Conservation (phyloP, 2,888 invertebrate genomes). For the Oxystoma pomonae region DNA sequence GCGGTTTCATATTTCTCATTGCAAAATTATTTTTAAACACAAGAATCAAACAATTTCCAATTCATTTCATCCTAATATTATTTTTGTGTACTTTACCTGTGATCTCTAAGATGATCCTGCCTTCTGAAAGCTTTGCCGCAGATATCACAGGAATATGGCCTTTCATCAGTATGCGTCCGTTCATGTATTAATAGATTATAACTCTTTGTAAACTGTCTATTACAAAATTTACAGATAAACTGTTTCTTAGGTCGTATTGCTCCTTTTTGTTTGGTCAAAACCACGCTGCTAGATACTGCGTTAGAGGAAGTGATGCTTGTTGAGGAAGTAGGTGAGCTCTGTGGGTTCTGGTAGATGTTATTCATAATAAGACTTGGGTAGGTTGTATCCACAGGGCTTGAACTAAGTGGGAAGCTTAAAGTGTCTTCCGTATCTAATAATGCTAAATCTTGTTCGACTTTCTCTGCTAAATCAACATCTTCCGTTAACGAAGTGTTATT, state of each 20-base stretch:
- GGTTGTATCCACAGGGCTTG: slow-evolving; percentile 61
- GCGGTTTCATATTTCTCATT: no score
- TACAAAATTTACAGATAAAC: slow-evolving; percentile 97
- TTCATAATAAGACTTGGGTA: slow-evolving; percentile 70
- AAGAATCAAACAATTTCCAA: no score
- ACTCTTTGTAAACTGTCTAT: slow-evolving; percentile 95
- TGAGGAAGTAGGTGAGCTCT: slow-evolving; percentile 45
- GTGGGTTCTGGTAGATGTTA: slow-evolving; percentile 59
- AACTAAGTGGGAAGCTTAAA: slow-evolving; percentile 55
- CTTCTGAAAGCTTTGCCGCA: slow-evolving; percentile 96
- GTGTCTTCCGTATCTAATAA: slow-evolving; percentile 69
- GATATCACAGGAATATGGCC: slow-evolving; percentile 97
- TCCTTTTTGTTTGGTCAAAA: slow-evolving; percentile 42
- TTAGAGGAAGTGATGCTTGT: slow-evolving; percentile 49
- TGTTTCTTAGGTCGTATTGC: slow-evolving; percentile 66
- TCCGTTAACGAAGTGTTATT: slow-evolving; percentile 49
- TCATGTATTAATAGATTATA: slow-evolving; percentile 97
- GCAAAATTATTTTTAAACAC: no score
- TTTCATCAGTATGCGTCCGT: slow-evolving; percentile 94
- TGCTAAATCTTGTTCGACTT: slow-evolving; percentile 70
- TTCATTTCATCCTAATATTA: no score
- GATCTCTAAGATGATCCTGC: slow-evolving; percentile 93
- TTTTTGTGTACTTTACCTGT: slow-evolving; percentile 72
- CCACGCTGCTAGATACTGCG: slow-evolving; percentile 50
- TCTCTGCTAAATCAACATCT: slow-evolving; percentile 65